Base-by-base conservation (phyloP, 2,113 vertebrate species). In the Dromaius novaehollandiae region DNA sequence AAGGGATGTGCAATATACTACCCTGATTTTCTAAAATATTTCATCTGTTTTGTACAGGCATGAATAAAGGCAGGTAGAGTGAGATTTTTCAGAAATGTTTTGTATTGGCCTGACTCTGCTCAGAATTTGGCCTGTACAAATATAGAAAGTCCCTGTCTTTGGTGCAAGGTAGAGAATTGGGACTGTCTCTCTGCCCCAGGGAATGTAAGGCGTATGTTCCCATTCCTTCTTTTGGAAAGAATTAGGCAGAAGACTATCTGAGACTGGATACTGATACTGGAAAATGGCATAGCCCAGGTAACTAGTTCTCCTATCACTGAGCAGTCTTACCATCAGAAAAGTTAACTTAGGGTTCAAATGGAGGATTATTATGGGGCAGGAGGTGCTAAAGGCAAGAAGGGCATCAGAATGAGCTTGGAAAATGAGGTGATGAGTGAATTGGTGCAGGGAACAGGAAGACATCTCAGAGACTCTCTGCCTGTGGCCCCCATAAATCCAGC, bases 271-370 rank as follows among this genome's bases (percentile, higher is more conserved):
- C 55, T 60, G 19, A 68, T 14, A 60, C 55, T 60, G 11, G 22
- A 55, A 32, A 75, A 18, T 2, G 42, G 14, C 15, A 0, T 14
- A 6, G 70, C 38, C 11, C 46, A 61, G 51, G 66, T 63, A 63
- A n/a, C 9, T 40, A 51, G 36, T 5, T 61, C 50, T 55, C 53
- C 28, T 40, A 4, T n/a, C 50, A 20, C 50, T 76, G 22, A 28
- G 44, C 11, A 1, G 1, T 40, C 36, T 58, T 4, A 18, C 7
- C 12, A 20, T 20, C 11, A 24, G 75, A 19, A 34, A 44, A 46
- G 12, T 10, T 34, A 64, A 51, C 0, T 1, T 4, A 20, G 70
- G 6, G 40, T 38, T 14, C 6, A 8, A 6, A 2, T 6, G 22
- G 22, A 82, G 22, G 46, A 6, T n/a, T 79, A 2, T 36, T 26